Evolutionary conservation across 2,797 vertebrate species (phyloP), one percentile per base, ranked within the genome.

Genomic region (Bradypodion pumilum): DNA sequence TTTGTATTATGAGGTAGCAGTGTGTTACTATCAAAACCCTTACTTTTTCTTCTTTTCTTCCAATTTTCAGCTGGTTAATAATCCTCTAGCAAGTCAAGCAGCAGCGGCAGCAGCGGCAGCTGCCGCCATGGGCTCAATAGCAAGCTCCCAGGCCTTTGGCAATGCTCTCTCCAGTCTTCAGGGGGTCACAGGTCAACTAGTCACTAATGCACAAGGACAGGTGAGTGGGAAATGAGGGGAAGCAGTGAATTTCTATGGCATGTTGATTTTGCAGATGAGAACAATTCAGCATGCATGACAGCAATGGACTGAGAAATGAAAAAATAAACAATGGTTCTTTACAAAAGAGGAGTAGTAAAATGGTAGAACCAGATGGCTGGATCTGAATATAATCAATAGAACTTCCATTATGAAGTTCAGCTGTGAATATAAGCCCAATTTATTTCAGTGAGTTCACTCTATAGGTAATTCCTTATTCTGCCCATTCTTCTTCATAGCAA

Each of bases 141-240:
- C 98, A 7, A 96, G 97, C 74, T 98, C 99, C 74, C 99, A 99
- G 93, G 98, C 98, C 94, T 99, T 99, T 93, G 97, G 98, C 88
- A 99, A 97, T 92, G 93, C 98, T 90, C 96, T 99, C 91, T 98
- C 98, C 93, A 97, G 97, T 94, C 97, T 99, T 93, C 99, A 99
- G 94, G 98, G 98, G 88, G 98, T 98, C 95, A 97, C 97, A 40
- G 98, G 98, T 91, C 99, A 99, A 94, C 97, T 99, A 85, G 98
- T 99, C 96, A 99, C 98, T 96, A 99, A 99, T 86, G 98, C 98
- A 96, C 99, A 99, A 97, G 98, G 99, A 97, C 99, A 99, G 98
- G 99, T 99, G 95, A 97, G 98, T 95, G 89, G 91, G 93, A 92
- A 93, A 94, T 77, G 91, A 89, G 92, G 88, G 32, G 83, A 88